These are phyloP conservation scores for Myotis daubentonii DNA, from an alignment of 2,797 vertebrate species.

Conservation along the genomic window DNA sequence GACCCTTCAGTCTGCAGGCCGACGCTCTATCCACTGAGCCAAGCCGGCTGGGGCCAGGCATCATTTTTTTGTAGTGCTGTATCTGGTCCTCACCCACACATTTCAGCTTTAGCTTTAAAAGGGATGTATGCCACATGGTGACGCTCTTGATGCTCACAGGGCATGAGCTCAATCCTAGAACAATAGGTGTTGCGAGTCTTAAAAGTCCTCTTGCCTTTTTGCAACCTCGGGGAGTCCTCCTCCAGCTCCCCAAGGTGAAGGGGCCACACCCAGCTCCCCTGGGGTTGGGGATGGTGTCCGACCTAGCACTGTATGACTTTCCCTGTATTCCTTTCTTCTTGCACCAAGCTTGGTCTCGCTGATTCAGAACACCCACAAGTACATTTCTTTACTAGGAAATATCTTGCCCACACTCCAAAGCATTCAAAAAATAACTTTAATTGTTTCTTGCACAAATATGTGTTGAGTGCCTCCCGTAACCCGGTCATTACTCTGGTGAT, in stretches of 20 bases:
- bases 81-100: not conserved
- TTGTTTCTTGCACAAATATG: not conserved
- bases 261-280: not conserved
- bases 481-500: not conserved
- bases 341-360: not conserved
- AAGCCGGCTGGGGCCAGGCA: too few relatives aligned
- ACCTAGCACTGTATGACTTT: not conserved
- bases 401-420: not conserved
- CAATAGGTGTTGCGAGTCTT: not conserved
- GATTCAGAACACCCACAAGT: not conserved
- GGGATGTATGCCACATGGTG: not conserved
- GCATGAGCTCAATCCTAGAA: not conserved
- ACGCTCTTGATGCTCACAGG: not conserved
- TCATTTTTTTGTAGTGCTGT: not conserved
- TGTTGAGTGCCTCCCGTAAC: not conserved
- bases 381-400: not conserved
- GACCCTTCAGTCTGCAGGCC: too few relatives aligned
- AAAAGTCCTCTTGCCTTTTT: not conserved
- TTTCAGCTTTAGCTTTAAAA: not conserved
- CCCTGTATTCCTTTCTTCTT: not conserved
- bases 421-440: not conserved
- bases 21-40: too few relatives aligned
- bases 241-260: not conserved
- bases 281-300: not conserved
- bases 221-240: not conserved